These are phyloP conservation scores for Copidosoma aretas DNA, from an alignment of 2,888 invertebrate genomes.

Conservation along the genomic window DNA sequence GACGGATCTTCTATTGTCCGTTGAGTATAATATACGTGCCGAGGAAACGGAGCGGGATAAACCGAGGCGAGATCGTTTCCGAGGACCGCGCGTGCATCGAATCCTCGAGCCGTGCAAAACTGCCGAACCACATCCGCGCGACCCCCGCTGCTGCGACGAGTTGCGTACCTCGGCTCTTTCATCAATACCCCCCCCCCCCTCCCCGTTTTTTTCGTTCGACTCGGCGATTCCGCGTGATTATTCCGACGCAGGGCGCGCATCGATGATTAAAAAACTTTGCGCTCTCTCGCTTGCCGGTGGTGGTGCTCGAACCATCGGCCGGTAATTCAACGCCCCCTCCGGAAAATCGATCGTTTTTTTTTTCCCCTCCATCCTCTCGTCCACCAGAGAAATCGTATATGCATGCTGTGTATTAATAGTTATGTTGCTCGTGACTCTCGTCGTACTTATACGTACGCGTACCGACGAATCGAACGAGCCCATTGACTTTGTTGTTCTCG, in stretches of 20 bases:
- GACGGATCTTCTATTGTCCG: too few relatives aligned
- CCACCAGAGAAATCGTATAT: too few relatives aligned
- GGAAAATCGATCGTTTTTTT: background rate
- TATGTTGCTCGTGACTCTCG: background rate
- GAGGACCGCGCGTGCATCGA: background rate
- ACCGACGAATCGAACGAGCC: too few relatives aligned
- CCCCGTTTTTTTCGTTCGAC: background rate
- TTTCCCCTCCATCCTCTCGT: too few relatives aligned
- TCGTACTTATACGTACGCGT: too few relatives aligned
- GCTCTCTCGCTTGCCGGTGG: too few relatives aligned
- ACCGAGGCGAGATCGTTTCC: background rate
- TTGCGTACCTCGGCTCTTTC: slow-evolving; percentile 11
- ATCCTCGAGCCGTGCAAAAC: background rate
- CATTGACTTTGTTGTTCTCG: slow-evolving; percentile 39
- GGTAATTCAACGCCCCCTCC: slow-evolving; percentile 7
- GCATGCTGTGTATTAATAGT: too few relatives aligned
- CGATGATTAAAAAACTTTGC: slow-evolving; percentile 30
- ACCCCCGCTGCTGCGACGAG: background rate
- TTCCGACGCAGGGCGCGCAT: background rate
- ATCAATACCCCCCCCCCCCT: slow-evolving; percentile 17
- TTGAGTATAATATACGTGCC: too few relatives aligned
- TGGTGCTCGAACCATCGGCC: slow-evolving; percentile 12
- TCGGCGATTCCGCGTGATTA: slow-evolving; percentile 16
- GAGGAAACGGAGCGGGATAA: slow-evolving; percentile 7
- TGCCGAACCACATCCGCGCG: too few relatives aligned